Conservation (phyloP, 2,888 invertebrate species). For the Rhaphigaster nebulosa region DNA sequence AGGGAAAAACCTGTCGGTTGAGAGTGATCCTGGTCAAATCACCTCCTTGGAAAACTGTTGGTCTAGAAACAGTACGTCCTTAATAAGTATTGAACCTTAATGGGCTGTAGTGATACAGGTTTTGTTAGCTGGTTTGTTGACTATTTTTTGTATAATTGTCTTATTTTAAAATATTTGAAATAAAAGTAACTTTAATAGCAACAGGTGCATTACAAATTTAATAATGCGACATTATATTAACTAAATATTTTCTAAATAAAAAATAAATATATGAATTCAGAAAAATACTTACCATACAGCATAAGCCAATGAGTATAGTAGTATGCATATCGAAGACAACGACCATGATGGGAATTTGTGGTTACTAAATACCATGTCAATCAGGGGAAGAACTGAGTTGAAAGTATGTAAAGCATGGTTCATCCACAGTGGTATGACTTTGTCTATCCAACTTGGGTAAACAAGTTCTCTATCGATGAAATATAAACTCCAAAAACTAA, state of each 20-base stretch:
- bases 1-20: too few relatives aligned
- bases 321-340: slow-evolving; percentile 60
- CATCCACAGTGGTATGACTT: slow-evolving; percentile 73
- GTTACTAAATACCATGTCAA: slow-evolving; percentile 70
- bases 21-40: too few relatives aligned
- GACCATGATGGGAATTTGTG: slow-evolving; percentile 65
- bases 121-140: too few relatives aligned
- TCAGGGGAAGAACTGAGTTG: slow-evolving; percentile 70
- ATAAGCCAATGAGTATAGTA: slow-evolving; percentile 63
- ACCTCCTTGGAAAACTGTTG: too few relatives aligned
- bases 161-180: too few relatives aligned
- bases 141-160: too few relatives aligned
- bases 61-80: too few relatives aligned
- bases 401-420: slow-evolving; percentile 75
- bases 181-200: too few relatives aligned
- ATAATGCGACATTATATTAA: neutral
- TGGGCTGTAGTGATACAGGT: too few relatives aligned
- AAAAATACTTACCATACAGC: slow-evolving; percentile 63
- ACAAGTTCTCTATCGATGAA: slow-evolving; percentile 73
- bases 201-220: too few relatives aligned
- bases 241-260: neutral
- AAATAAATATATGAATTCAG: neutral
- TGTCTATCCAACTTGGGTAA: slow-evolving; percentile 72
- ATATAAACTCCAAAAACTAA: slow-evolving; percentile 74
- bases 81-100: too few relatives aligned